A percentile compares a stretch with the other conserved stretches of the same genome.
phyloP scores from a whole-genome alignment of 53 echinoderm and acorn worm species.

The Holothuria scabra region DNA sequence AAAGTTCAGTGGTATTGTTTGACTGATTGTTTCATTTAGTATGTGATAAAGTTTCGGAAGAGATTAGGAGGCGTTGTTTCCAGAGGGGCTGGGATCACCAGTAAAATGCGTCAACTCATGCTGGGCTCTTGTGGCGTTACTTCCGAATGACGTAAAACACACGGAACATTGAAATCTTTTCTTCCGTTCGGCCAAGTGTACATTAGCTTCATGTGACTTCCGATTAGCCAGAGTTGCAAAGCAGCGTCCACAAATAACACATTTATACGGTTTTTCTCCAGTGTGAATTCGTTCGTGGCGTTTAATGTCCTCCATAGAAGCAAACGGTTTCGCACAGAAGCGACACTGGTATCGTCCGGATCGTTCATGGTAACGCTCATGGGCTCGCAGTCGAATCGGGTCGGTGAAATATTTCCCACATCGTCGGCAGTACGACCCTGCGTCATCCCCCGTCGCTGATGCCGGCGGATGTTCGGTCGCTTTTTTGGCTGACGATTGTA shows the following conservation, averaged over 20 bases:
- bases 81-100: too few species aligned
- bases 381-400: not conserved
- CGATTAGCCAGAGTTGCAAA: conserved; percentile 21
- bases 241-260: conserved; percentile 13
- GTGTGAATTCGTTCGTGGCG: conserved; percentile 36
- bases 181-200: not conserved
- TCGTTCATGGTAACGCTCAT: conserved; percentile 31
- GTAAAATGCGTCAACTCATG: too few species aligned
- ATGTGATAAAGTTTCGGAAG: too few species aligned
- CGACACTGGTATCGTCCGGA: conserved; percentile 16
- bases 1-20: too few species aligned
- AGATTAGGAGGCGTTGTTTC: too few species aligned
- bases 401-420: conserved; percentile 28
- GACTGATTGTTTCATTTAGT: too few species aligned
- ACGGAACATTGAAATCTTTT: not conserved
- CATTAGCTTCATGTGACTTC: conserved; percentile 19
- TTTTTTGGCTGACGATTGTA: too few species aligned
- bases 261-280: conserved; percentile 38
- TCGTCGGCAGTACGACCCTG: conserved; percentile 25
- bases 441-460: not conserved
- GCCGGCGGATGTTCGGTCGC: too few species aligned
- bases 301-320: conserved; percentile 10
- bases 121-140: too few species aligned
- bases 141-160: too few species aligned
- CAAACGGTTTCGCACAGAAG: conserved; percentile 32